These are phyloP conservation scores for Cantharis lateralis DNA, from an alignment of 2,888 invertebrate species.

Conservation along the genomic window DNA sequence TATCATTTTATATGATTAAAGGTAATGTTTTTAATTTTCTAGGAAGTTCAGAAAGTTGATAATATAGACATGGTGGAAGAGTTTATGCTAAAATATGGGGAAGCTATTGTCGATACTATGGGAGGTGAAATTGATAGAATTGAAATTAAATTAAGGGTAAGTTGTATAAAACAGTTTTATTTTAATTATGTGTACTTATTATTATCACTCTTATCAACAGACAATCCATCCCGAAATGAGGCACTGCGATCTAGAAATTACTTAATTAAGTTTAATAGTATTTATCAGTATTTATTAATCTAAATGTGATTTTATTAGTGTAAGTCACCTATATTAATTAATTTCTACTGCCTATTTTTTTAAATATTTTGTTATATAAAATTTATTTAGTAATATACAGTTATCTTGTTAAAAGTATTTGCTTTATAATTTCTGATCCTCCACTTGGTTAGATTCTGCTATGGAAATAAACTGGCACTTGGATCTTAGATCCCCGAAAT, in stretches of 20 bases:
- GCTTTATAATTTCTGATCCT: background rate
- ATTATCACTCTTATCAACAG: constrained; percentile 54
- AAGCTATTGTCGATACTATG: constrained; percentile 96
- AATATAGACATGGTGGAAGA: constrained; percentile 88
- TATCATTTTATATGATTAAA: background rate
- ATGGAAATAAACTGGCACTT: too few relatives aligned
- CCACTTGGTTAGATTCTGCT: too few relatives aligned
- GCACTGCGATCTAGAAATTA: constrained; percentile 93
- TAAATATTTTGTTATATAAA: background rate
- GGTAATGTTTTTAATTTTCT: constrained; percentile 40
- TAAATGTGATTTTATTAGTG: background rate
- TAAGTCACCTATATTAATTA: background rate
- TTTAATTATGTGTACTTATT: too few relatives aligned
- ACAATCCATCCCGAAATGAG: constrained; percentile 86
- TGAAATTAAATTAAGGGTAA: constrained; percentile 92
- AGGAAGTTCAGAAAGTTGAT: constrained; percentile 86
- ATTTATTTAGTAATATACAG: background rate
- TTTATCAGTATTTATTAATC: background rate
- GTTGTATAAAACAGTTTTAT: background rate
- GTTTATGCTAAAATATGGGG: constrained; percentile 94
- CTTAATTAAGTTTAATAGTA: constrained; percentile 62
- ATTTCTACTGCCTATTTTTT: background rate
- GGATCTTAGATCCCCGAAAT: too few relatives aligned
- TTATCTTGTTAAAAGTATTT: background rate
- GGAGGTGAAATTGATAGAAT: constrained; percentile 99